These are phyloP conservation scores for Crypturellus tataupa DNA, from an alignment of 2,797 vertebrate species.

Conservation along the genomic window DNA sequence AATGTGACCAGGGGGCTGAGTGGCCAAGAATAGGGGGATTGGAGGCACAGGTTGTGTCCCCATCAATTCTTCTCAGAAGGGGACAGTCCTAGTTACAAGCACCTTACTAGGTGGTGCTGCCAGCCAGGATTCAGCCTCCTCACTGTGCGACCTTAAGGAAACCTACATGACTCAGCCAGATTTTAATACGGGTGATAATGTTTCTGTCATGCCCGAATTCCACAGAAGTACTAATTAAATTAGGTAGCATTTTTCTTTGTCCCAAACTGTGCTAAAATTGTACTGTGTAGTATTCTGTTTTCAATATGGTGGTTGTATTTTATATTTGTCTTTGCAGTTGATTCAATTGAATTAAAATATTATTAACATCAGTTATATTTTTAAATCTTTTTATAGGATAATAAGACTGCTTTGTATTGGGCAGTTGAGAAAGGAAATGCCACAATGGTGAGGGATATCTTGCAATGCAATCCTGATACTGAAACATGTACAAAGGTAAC, in stretches of 20 bases:
- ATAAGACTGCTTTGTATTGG: constrained; percentile 96
- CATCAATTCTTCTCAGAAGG: neutral
- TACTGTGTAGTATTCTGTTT: neutral
- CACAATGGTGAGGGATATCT: constrained; percentile 95
- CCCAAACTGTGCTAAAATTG: neutral
- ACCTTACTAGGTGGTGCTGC: neutral
- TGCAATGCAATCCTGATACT: constrained; percentile 97
- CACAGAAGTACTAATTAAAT: neutral
- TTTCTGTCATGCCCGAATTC: neutral
- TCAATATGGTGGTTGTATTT: neutral
- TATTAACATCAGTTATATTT: neutral
- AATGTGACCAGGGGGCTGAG: neutral
- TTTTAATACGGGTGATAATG: neutral
- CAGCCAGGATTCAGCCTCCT: accelerated
- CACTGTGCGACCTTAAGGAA: neutral
- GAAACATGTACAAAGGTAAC: constrained; percentile 96
- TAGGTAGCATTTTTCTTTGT: neutral
- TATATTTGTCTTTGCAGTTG: neutral
- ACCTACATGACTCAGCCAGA: neutral
- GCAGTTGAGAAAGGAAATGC: constrained; percentile 98
- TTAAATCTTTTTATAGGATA: constrained; percentile 84
- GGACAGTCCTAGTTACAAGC: neutral
- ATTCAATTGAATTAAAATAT: neutral
- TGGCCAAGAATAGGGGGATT: neutral
- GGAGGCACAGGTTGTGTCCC: neutral